phyloP scores from a whole-genome alignment of 2,113 vertebrate genomes.

The Alces alces region DNA sequence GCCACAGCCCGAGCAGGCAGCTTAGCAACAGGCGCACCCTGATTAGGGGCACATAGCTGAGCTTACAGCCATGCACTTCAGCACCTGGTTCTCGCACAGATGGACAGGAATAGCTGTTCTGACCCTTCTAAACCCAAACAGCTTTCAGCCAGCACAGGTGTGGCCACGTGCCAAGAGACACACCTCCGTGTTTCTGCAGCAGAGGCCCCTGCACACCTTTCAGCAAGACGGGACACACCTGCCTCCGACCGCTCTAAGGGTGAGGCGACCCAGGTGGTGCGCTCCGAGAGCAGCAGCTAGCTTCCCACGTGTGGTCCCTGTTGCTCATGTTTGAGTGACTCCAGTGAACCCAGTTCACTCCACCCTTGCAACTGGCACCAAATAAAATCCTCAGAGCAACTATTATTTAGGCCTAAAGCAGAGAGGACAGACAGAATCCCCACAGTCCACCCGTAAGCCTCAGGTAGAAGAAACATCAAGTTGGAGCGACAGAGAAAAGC shows the following conservation, averaged over 20 bases:
- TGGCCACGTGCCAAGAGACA: background rate
- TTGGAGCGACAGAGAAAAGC: background rate
- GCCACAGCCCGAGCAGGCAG: background rate
- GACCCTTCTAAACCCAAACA: background rate
- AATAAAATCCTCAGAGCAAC: background rate
- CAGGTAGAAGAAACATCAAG: background rate
- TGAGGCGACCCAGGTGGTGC: background rate
- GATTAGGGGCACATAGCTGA: background rate
- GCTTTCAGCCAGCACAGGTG: background rate
- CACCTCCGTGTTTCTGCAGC: background rate
- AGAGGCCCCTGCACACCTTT: background rate
- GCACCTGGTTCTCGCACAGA: background rate
- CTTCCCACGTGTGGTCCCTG: background rate
- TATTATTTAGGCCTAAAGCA: background rate
- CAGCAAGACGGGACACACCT: too few relatives aligned
- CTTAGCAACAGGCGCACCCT: background rate
- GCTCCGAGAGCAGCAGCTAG: background rate
- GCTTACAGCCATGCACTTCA: background rate
- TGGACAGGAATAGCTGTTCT: background rate
- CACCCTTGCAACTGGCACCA: background rate
- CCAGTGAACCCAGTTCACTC: background rate
- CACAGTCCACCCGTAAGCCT: background rate
- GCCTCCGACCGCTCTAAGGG: background rate
- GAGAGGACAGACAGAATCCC: background rate
- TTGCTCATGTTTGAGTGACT: background rate